Base-by-base conservation (phyloP, 37 sponge, comb jelly and placozoan genomes). In the Spongia lamella region DNA sequence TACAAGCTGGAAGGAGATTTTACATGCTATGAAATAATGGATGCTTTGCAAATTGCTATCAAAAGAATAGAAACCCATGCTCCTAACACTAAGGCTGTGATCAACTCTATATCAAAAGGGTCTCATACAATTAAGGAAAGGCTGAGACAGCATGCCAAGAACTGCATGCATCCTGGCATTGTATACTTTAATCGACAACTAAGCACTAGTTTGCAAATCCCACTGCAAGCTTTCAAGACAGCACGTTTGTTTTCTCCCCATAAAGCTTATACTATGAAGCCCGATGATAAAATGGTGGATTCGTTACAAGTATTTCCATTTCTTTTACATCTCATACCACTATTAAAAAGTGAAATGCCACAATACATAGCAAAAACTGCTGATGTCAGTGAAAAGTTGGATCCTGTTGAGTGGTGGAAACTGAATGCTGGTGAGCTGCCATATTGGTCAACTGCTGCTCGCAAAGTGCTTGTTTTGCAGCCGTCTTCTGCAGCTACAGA, bases 241-340 rank as follows among this genome's bases (percentile, higher is more conserved):
- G 56, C 61, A 49, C 80, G 80, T n/a, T 61, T 79, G 1, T 79
- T 79, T 27, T 60, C 50, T 1, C 80, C 80, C 9, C 62, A 59
- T 19, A 79, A 79, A 58, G 61, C 58, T 14, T 1, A 6, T 0
- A 31, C 5, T 7, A 56, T 66, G 39, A 2, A 31, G 16, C 68
- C 79, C 36, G 56, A 5, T 53, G 64, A 53, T 34, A 20, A 20
- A 20, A 29, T 57, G 19, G 2, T 78, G 19, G 68, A 78, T 32
- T 43, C 29, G 20, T 1, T 1, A 14, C 9, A 49, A 40, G 33
- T 53, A 5, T 62, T 3, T 33, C 73, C 60, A n/a, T 56, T 54
- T 19, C 60, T 72, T 19, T n/a, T 25, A 37, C 15, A 61, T 17
- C 11, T 1, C 29, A 16, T 38, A 3, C 13, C 36, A 34, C 58